These are phyloP conservation scores for Pterostichus niger DNA, from an alignment of 2,888 invertebrate species.

Conservation along the genomic window DNA sequence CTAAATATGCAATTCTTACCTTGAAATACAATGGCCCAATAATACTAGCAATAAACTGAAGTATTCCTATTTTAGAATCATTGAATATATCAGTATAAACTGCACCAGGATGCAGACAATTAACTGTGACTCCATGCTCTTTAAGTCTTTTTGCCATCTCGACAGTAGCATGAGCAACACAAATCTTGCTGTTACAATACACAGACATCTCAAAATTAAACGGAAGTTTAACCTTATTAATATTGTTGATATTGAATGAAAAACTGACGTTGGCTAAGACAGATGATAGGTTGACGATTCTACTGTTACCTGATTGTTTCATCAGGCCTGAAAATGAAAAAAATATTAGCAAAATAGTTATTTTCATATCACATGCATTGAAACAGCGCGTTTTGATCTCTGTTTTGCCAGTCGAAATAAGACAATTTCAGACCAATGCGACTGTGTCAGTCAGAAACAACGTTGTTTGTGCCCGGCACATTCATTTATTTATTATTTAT, in stretches of 20 bases:
- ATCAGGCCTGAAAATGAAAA: constrained; percentile 71
- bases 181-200: constrained; percentile 73
- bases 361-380: too few species aligned
- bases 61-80: not conserved
- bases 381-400: too few species aligned
- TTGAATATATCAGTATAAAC: constrained; percentile 72
- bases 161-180: constrained; percentile 74
- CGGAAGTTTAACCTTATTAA: constrained; percentile 1
- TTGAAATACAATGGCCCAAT: not conserved
- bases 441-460: too few species aligned
- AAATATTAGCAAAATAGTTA: too few species aligned
- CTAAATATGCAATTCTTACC: not conserved
- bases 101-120: constrained; percentile 75
- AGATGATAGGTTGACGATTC: constrained; percentile 74
- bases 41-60: not conserved
- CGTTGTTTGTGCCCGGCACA: too few species aligned
- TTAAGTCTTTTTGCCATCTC: constrained; percentile 73
- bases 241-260: constrained; percentile 61
- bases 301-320: constrained; percentile 74
- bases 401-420: too few species aligned
- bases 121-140: constrained; percentile 73
- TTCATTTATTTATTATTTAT: too few species aligned
- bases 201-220: too few species aligned
- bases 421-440: too few species aligned
- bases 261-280: constrained; percentile 64